A percentile compares a stretch with the other conserved stretches of the same genome.
Conservation (phyloP, 2,888 invertebrate species). For the Diaperis boleti region DNA sequence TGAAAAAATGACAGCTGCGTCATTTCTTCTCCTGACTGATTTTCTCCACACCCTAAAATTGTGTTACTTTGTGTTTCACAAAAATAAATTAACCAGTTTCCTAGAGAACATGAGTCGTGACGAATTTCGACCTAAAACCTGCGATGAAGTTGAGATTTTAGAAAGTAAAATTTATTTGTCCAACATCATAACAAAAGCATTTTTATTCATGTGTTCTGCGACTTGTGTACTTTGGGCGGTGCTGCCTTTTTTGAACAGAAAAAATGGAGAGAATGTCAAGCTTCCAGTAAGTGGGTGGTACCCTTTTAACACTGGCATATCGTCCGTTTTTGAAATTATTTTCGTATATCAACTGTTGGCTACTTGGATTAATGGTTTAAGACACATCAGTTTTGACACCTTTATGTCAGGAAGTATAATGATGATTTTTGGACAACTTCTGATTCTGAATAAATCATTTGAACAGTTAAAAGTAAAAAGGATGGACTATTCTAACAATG, state of each 20-base stretch:
- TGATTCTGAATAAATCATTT: conserved; percentile 65
- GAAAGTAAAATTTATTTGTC: conserved; percentile 49
- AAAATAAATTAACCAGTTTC: conserved; percentile 39
- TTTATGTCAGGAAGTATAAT: conserved; percentile 47
- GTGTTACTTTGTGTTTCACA: conserved; percentile 36
- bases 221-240: conserved; percentile 59
- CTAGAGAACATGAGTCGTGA: conserved; percentile 44
- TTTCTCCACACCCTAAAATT: conserved; percentile 43
- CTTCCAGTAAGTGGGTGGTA: conserved; percentile 63
- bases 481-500: neutral
- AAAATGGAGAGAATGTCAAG: conserved; percentile 35
- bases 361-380: conserved; percentile 65
- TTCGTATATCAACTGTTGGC: conserved; percentile 68
- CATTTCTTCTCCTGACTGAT: conserved; percentile 58
- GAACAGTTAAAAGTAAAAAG: no score
- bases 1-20: conserved; percentile 53
- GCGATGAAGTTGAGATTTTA: conserved; percentile 49
- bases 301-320: conserved; percentile 65
- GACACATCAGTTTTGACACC: conserved; percentile 68
- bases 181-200: conserved; percentile 50
- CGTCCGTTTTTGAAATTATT: conserved; percentile 66
- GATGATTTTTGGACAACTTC: conserved; percentile 63
- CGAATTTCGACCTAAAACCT: conserved; percentile 53
- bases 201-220: conserved; percentile 50
- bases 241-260: conserved; percentile 56